A percentile compares a stretch with the other conserved stretches of the same genome.
Evolutionary conservation across 2,113 vertebrate genomes (phyloP).

Genomic region (Calonectris borealis): DNA sequence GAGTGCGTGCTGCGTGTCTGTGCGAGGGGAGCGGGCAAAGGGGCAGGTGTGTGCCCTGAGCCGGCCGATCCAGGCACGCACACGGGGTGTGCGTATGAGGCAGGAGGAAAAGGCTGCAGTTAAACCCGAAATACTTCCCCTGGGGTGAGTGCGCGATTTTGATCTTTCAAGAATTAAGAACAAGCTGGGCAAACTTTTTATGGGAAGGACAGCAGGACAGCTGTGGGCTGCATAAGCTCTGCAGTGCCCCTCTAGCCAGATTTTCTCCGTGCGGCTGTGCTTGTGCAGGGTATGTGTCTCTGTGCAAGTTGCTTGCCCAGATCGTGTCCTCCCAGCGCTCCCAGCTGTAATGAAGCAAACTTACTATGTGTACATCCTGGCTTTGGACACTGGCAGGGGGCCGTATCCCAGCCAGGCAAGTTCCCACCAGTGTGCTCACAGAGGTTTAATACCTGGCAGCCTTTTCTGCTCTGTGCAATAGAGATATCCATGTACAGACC

Average conservation of each 20-base stretch:
- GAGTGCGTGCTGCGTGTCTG: background rate
- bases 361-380: background rate
- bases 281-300: background rate
- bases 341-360: background rate
- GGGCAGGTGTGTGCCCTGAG: background rate
- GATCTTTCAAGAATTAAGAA: background rate
- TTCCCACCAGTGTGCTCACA: background rate
- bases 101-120: background rate
- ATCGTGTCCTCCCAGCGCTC: background rate
- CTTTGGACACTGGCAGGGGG: background rate
- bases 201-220: background rate
- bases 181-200: background rate
- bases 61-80: accelerated
- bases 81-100: accelerated
- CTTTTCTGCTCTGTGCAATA: background rate
- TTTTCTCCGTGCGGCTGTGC: background rate
- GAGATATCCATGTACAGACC: background rate
- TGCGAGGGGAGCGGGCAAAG: background rate
- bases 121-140: background rate
- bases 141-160: background rate
- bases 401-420: too few species aligned
- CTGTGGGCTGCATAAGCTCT: background rate
- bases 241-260: background rate
- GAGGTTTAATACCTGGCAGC: background rate
- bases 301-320: background rate